Evolutionary conservation across 2,888 invertebrate genomes (phyloP).

Genomic region (Harmothoe impar): DNA sequence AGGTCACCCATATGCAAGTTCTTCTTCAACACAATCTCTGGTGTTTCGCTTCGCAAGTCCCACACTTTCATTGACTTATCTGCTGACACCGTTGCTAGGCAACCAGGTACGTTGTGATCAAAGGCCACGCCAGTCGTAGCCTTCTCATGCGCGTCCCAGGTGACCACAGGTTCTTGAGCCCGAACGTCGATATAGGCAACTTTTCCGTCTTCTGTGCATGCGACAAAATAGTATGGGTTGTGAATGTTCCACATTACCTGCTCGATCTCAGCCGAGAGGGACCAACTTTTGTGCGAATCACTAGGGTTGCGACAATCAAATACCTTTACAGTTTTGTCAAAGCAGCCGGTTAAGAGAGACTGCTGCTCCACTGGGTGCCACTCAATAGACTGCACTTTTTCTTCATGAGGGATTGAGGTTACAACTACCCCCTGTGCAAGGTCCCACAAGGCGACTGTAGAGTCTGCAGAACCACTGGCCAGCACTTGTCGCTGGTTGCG

Average conservation of each 20-base stretch:
- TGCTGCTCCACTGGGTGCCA: slow-evolving; percentile 88
- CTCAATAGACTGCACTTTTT: slow-evolving; percentile 86
- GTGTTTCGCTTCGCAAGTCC: slow-evolving; percentile 86
- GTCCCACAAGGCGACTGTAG: slow-evolving; percentile 95
- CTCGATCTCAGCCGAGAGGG: slow-evolving; percentile 92
- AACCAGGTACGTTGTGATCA: slow-evolving; percentile 89
- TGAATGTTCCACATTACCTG: slow-evolving; percentile 92
- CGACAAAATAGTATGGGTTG: slow-evolving; percentile 91
- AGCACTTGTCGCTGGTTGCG: slow-evolving; percentile 89
- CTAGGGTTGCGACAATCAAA: slow-evolving; percentile 90
- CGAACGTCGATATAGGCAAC: slow-evolving; percentile 91
- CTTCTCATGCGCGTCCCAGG: slow-evolving; percentile 90
- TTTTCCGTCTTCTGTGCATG: slow-evolving; percentile 86
- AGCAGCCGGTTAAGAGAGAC: slow-evolving; percentile 91
- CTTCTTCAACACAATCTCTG: slow-evolving; percentile 83
- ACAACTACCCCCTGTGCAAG: slow-evolving; percentile 91
- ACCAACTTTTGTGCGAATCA: slow-evolving; percentile 88
- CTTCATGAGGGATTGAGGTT: slow-evolving; percentile 89
- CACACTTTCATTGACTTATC: slow-evolving; percentile 94
- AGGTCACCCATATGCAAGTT: slow-evolving; percentile 87
- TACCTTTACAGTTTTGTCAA: slow-evolving; percentile 90
- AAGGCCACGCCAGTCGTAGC: slow-evolving; percentile 91
- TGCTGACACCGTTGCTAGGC: slow-evolving; percentile 90
- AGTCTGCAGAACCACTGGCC: slow-evolving; percentile 96
- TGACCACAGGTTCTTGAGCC: slow-evolving; percentile 87